Evolutionary conservation across 2,797 vertebrate genomes (phyloP).

Genomic region (Pangasius krempfi): DNA sequence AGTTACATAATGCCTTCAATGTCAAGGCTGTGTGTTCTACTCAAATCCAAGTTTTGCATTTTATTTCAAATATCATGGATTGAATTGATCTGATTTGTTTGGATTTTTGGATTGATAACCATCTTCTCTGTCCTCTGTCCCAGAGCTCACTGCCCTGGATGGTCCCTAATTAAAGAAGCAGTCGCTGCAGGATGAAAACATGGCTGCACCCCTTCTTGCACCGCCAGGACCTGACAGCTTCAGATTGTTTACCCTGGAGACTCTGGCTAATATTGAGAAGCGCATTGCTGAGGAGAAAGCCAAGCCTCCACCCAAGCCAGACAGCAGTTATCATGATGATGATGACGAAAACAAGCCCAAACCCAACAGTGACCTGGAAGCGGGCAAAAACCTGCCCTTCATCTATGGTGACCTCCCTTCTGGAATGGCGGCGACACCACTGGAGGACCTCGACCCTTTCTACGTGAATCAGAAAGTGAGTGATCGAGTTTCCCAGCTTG

Average conservation of each 20-base stretch:
- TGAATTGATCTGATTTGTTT: not conserved
- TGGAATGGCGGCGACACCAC: slow-evolving; percentile 89
- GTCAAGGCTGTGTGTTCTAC: not conserved
- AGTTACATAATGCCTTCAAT: not conserved
- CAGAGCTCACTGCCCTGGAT: slow-evolving; percentile 85
- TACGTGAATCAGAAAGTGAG: slow-evolving; percentile 97
- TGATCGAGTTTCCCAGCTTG: slow-evolving; percentile 41
- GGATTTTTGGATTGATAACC: not conserved
- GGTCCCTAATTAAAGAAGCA: slow-evolving; percentile 82
- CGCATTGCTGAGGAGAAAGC: slow-evolving; percentile 92
- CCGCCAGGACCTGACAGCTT: slow-evolving; percentile 98
- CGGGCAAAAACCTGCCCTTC: slow-evolving; percentile 93
- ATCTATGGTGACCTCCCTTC: slow-evolving; percentile 95
- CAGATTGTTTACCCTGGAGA: slow-evolving; percentile 91
- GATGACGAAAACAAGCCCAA: slow-evolving; percentile 96
- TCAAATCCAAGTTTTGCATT: not conserved
- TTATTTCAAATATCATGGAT: not conserved
- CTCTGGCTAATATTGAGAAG: slow-evolving; percentile 93
- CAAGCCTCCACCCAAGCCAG: slow-evolving; percentile 92
- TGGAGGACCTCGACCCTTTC: slow-evolving; percentile 98
- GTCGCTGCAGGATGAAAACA: slow-evolving; percentile 99
- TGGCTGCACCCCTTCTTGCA: slow-evolving; percentile 97
- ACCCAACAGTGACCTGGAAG: slow-evolving; percentile 96
- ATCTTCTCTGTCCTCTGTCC: slow-evolving; percentile 13
- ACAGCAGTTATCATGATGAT: slow-evolving; percentile 96